phyloP scores from a whole-genome alignment of 1,140 invertebrate species.

The Fopius arisanus region DNA sequence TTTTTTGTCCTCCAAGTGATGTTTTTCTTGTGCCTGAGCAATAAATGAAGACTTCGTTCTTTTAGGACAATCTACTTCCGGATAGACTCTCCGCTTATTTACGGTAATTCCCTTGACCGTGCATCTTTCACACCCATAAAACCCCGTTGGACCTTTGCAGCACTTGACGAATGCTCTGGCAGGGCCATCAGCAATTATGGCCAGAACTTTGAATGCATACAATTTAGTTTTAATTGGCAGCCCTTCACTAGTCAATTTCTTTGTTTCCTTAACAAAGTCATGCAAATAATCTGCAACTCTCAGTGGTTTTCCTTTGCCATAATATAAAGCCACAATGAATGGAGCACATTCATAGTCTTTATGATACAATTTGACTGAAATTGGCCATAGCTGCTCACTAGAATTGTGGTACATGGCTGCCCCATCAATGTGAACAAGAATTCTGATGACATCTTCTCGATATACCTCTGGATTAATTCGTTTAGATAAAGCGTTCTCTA shows the following conservation, averaged over 20 bases:
- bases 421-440: neutral
- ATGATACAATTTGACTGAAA: neutral
- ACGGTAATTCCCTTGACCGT: neutral
- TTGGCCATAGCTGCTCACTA: neutral
- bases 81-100: neutral
- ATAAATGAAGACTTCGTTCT: neutral
- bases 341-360: too few species aligned
- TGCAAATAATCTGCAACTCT: neutral
- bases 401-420: neutral
- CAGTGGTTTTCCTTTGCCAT: slow-evolving; percentile 12
- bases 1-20: neutral
- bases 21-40: neutral
- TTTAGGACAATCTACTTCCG: neutral
- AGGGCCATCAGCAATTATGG: neutral
- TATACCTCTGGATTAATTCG: neutral
- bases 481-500: neutral
- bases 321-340: slow-evolving; percentile 19
- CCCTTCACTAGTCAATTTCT: neutral
- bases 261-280: slow-evolving; percentile 22
- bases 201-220: neutral
- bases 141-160: neutral
- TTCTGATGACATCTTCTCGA: neutral
- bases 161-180: neutral
- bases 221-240: neutral
- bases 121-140: neutral